Evolutionary conservation across 1,140 invertebrate species (phyloP).

Genomic region (Aphaenogaster ashmeadi): DNA sequence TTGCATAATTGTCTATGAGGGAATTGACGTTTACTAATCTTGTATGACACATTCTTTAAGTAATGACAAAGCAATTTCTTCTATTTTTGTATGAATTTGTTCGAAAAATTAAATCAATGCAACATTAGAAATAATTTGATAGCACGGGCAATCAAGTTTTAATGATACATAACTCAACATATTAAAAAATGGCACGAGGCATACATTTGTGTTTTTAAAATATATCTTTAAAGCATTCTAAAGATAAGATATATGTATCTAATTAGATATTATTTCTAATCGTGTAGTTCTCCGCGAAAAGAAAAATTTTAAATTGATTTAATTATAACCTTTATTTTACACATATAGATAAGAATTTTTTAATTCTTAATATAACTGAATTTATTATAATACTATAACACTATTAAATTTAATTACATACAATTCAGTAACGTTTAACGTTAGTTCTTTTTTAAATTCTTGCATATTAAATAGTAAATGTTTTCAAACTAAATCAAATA

Average conservation of each 20-base stretch:
- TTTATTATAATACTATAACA: too few species aligned
- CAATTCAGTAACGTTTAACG: background rate
- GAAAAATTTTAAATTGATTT: too few species aligned
- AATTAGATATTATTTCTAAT: too few species aligned
- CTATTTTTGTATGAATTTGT: background rate
- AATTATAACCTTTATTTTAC: too few species aligned
- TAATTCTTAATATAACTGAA: too few species aligned
- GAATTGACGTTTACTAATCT: constrained; percentile 1
- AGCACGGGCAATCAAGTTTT: background rate
- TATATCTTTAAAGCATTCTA: too few species aligned
- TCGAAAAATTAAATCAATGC: background rate
- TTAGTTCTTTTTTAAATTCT: background rate
- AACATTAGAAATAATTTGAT: background rate
- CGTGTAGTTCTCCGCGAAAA: background rate
- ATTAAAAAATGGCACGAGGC: background rate
- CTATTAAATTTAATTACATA: too few species aligned
- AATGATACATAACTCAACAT: background rate
- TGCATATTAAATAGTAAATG: background rate
- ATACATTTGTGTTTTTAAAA: background rate
- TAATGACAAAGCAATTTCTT: background rate
- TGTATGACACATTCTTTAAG: background rate
- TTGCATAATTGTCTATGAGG: background rate
- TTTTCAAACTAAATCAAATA: background rate
- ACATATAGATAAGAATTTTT: too few species aligned
- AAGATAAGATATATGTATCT: too few species aligned